A percentile compares a stretch with the other conserved stretches of the same genome.
phyloP scores from a whole-genome alignment of 2,113 vertebrate species.

The Cisticola juncidis region DNA sequence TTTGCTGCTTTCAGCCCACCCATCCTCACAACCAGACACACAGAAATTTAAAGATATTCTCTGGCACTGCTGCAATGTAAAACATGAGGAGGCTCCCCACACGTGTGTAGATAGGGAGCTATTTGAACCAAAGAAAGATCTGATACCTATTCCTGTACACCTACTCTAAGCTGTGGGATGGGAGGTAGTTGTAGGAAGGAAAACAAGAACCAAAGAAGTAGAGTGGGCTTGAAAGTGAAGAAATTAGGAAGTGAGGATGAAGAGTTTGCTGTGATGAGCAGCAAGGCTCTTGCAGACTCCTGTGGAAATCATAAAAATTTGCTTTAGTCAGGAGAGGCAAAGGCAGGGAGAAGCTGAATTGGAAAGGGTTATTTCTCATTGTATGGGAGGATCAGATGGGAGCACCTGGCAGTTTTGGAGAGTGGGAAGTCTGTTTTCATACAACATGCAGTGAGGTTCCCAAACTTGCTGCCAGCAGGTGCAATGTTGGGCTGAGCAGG shows the following conservation, averaged over 20 bases:
- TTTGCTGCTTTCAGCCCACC: not conserved
- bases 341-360: not conserved
- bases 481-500: not conserved
- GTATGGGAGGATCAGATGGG: not conserved
- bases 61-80: rapidly evolving
- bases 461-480: not conserved
- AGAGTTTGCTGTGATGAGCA: not conserved
- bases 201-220: not conserved
- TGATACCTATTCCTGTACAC: not conserved
- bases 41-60: not conserved
- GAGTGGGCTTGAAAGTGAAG: not conserved
- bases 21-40: not conserved
- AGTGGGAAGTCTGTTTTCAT: not conserved
- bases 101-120: not conserved
- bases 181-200: not conserved
- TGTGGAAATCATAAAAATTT: not conserved
- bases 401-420: not conserved
- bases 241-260: not conserved
- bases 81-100: not conserved
- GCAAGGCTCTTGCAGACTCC: not conserved
- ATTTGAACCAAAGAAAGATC: not conserved
- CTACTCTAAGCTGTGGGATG: not conserved
- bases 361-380: not conserved
- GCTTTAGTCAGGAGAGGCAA: not conserved
- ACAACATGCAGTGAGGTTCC: not conserved